Evolutionary conservation across 2,888 invertebrate genomes (phyloP).

Genomic region (Lasius platythorax): DNA sequence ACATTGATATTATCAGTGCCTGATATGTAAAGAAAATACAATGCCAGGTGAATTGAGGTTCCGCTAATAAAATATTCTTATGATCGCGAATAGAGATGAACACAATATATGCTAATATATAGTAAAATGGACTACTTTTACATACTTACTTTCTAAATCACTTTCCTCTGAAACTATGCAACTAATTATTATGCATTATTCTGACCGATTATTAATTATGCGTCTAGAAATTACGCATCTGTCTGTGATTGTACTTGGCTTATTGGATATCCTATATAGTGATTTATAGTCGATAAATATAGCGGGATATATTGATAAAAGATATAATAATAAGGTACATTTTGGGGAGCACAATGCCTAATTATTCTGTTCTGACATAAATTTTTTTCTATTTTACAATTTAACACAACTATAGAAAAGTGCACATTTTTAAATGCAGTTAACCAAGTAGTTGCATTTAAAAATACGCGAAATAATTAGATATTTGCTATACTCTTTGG

Average conservation of each 20-base stretch:
- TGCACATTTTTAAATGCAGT: neutral
- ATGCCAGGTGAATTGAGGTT: neutral
- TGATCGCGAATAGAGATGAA: neutral
- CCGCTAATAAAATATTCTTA: neutral
- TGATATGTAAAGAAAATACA: neutral
- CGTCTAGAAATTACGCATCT: neutral
- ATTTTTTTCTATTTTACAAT: slow-evolving; percentile 15
- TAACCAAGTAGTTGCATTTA: neutral
- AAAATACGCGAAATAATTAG: neutral
- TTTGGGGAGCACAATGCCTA: neutral
- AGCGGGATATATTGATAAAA: neutral
- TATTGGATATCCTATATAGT: neutral
- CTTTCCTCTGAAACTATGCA: neutral
- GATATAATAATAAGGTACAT: neutral
- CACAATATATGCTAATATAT: neutral
- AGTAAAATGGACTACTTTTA: slow-evolving; percentile 19
- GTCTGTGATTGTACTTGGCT: neutral
- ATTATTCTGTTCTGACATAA: slow-evolving; percentile 14
- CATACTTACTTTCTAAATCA: slow-evolving; percentile 23
- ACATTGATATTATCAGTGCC: neutral
- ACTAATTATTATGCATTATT: slow-evolving; percentile 4
- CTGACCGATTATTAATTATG: neutral
- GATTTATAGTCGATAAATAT: neutral
- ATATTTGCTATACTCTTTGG: neutral
- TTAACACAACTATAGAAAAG: slow-evolving; percentile 1